Percentiles rank a stretch among this genome's conserved stretches.
These are phyloP conservation scores for Eciton burchellii DNA, from an alignment of 1,140 invertebrate genomes.

Conservation along the genomic window DNA sequence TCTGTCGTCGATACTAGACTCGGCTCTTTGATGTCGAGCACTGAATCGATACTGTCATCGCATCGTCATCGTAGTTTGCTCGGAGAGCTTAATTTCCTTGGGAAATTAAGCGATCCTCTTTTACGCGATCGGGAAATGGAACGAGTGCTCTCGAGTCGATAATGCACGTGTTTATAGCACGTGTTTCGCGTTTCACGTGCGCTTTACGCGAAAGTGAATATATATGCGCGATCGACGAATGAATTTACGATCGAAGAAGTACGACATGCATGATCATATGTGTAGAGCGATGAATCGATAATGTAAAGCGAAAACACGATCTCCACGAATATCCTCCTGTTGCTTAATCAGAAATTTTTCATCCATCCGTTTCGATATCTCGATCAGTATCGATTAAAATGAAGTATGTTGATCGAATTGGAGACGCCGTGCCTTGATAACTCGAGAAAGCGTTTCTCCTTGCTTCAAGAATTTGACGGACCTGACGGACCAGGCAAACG, in stretches of 20 bases:
- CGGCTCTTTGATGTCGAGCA: constrained; percentile 71
- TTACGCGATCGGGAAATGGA: constrained; percentile 14
- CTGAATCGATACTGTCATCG: constrained; percentile 69
- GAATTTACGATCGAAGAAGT: background rate
- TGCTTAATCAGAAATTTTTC: background rate
- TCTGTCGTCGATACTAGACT: constrained; percentile 68
- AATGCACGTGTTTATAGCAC: constrained; percentile 39
- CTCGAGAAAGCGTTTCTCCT: background rate
- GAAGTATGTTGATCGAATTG: background rate
- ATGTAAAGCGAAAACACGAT: too few species aligned
- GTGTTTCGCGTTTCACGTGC: background rate
- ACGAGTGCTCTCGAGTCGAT: constrained; percentile 42
- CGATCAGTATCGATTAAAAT: background rate
- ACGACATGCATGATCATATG: background rate
- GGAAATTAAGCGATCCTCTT: constrained; percentile 63
- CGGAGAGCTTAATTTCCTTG: constrained; percentile 29
- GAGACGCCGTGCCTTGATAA: background rate
- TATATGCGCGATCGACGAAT: background rate
- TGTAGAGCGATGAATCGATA: background rate
- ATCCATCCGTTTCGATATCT: background rate
- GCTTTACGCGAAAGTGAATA: background rate
- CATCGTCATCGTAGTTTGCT: constrained; percentile 62
- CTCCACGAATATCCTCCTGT: background rate
- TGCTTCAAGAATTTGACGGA: constrained; percentile 2
- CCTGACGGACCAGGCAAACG: background rate